Base-by-base conservation (phyloP, 2,797 vertebrate genomes). In the Acanthurus lineatus region DNA sequence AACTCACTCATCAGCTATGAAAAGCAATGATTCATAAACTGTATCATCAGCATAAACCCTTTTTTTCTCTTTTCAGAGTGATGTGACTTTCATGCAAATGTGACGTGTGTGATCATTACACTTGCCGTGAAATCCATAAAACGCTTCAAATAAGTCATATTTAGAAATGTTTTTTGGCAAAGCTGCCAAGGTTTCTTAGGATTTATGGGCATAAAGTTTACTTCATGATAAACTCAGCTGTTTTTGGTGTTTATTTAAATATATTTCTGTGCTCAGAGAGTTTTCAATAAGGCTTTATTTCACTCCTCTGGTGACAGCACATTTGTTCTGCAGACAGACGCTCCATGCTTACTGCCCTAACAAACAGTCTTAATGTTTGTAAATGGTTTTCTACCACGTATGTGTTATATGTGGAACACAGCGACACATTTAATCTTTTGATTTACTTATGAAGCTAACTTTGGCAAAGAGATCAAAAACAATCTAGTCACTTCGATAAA, bases 61-160 rank as follows among this genome's bases (percentile, higher is more conserved):
- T 81, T 28, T 28, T 19, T 12, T 51, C 81, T 79, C 81, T 79
- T 86, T 69, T 66, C 48, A 72, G 35, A 79, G 49, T 45, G 76
- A 82, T 89, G 81, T 63, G 84, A 79, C 76, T 90, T 78, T 86
- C 81, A 89, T 91, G 87, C 78, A 88, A 90, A 93, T 92, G 73
- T 77, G 52, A 73, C 25, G 61, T 44, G 76, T 64, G 60, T 69
- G 74, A 89, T 89, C 80, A 76, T 82, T 63, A 73, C 58, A 52
- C 70, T 85, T 77, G 67, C 73, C 9, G 68, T 69, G 63, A 83
- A 88, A 86, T 88, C 87, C 71, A 78, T 75, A 79, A 85, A 86
- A 89, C 61, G 53, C 67, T 67, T 69, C 65, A 78, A 83, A 83
- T 64, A 83, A 56, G 63, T 79, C 73, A 68, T 38, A 32, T 81